phyloP scores from a whole-genome alignment of 2,888 invertebrate species.

The Allophyes oxyacanthae region DNA sequence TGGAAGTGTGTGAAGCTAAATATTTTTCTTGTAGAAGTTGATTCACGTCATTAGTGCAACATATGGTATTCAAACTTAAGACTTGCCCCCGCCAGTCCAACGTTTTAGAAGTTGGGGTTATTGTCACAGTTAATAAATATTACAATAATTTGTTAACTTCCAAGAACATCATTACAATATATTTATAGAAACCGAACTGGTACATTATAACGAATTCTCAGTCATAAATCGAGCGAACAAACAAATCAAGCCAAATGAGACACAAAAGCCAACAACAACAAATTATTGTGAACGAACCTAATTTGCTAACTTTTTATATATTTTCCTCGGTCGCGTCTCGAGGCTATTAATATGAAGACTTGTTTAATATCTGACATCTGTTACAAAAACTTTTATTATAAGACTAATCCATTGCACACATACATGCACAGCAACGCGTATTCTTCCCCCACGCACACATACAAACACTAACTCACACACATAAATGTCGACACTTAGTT shows the following conservation, averaged over 20 bases:
- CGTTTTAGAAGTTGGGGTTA: too few relatives aligned
- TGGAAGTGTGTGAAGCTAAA: too few relatives aligned
- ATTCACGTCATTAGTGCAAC: too few relatives aligned
- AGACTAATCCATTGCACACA: constrained; percentile 88
- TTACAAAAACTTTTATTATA: constrained; percentile 90
- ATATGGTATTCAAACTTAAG: too few relatives aligned
- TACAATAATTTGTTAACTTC: neutral
- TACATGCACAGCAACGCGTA: constrained; percentile 63
- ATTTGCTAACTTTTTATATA: constrained; percentile 88
- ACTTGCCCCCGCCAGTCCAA: too few relatives aligned
- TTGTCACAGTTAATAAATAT: too few relatives aligned
- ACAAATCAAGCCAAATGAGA: constrained; percentile 74
- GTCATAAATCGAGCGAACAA: constrained; percentile 70
- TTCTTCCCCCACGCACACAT: constrained; percentile 61
- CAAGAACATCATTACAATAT: constrained; percentile 1
- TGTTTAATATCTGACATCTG: constrained; percentile 90
- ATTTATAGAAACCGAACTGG: constrained; percentile 17
- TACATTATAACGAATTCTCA: constrained; percentile 47
- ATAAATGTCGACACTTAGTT: constrained; percentile 78
- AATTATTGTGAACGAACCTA: constrained; percentile 77
- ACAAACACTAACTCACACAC: constrained; percentile 37
- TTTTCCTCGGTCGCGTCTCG: constrained; percentile 81
- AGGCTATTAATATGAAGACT: constrained; percentile 86
- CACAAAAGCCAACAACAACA: constrained; percentile 74
- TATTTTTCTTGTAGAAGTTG: too few relatives aligned